phyloP scores from a whole-genome alignment of 2,888 invertebrate species.

The Ptychoptera contaminata region DNA sequence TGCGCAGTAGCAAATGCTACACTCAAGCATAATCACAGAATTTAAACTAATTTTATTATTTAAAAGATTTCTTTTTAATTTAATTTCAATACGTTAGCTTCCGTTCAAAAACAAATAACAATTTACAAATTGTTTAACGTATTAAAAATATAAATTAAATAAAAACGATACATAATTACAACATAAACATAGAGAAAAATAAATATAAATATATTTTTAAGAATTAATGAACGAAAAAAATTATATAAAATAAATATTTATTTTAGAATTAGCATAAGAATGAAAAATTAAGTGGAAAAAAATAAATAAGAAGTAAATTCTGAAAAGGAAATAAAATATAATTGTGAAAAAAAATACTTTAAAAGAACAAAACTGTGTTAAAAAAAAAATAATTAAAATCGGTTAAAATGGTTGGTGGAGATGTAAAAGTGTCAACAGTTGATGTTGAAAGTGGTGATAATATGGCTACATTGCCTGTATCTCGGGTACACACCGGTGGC shows the following conservation, averaged over 20 bases:
- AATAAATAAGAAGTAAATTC: not conserved
- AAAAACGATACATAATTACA: not conserved
- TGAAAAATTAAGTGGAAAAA: not conserved
- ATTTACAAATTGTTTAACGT: not conserved
- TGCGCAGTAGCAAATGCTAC: no score
- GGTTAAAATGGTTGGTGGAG: slow-evolving; percentile 44
- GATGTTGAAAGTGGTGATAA: slow-evolving; percentile 77
- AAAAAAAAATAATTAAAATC: slow-evolving; percentile 5
- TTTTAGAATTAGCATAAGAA: not conserved
- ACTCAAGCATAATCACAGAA: no score
- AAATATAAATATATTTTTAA: not conserved
- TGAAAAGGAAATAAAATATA: not conserved
- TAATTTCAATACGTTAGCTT: no score
- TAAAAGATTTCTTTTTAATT: no score
- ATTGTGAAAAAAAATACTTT: not conserved
- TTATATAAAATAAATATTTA: not conserved
- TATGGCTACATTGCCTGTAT: slow-evolving; percentile 78
- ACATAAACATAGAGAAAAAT: not conserved
- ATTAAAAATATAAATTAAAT: not conserved
- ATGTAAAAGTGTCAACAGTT: slow-evolving; percentile 80
- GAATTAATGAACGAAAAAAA: not conserved
- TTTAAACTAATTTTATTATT: no score
- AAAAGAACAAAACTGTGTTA: not conserved
- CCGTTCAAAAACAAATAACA: not conserved
- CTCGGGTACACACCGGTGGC: slow-evolving; percentile 50